These are phyloP conservation scores for Pseudotriccus pelzelni DNA, from an alignment of 2,797 vertebrate species.

Conservation along the genomic window DNA sequence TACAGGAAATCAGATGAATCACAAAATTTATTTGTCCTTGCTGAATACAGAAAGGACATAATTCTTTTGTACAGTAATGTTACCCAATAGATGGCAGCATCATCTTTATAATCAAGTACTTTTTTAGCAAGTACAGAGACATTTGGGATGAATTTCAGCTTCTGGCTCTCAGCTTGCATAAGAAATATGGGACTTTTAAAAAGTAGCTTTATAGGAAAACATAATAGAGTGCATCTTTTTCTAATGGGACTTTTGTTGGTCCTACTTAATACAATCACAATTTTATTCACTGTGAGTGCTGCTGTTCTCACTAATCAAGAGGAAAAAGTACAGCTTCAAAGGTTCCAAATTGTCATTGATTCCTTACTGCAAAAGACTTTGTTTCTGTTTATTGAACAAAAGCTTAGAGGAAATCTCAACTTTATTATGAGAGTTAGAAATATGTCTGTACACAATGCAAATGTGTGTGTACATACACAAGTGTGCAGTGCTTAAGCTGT, in stretches of 20 bases:
- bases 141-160: slow-evolving; percentile 18
- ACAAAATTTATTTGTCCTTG: background rate
- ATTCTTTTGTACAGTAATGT: background rate
- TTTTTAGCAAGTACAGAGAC: background rate
- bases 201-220: slow-evolving; percentile 20
- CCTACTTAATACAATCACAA: slow-evolving; percentile 16
- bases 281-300: background rate
- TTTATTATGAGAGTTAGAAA: background rate
- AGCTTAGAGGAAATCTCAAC: background rate
- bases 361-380: background rate
- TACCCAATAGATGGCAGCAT: slow-evolving; percentile 67
- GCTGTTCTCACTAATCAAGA: slow-evolving; percentile 9
- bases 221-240: background rate
- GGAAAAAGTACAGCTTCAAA: slow-evolving; percentile 17
- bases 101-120: slow-evolving; percentile 44
- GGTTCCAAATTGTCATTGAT: slow-evolving; percentile 16
- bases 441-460: background rate
- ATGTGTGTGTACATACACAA: background rate
- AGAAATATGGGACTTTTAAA: slow-evolving; percentile 15
- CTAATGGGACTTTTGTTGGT: slow-evolving; percentile 29
- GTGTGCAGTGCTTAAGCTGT: background rate
- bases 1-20: background rate
- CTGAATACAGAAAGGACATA: background rate
- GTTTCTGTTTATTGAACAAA: slow-evolving; percentile 9
- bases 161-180: background rate